Percentiles rank a stretch among this genome's conserved stretches.
These are phyloP conservation scores for Polyommatus icarus DNA, from an alignment of 2,888 invertebrate species.

Conservation along the genomic window DNA sequence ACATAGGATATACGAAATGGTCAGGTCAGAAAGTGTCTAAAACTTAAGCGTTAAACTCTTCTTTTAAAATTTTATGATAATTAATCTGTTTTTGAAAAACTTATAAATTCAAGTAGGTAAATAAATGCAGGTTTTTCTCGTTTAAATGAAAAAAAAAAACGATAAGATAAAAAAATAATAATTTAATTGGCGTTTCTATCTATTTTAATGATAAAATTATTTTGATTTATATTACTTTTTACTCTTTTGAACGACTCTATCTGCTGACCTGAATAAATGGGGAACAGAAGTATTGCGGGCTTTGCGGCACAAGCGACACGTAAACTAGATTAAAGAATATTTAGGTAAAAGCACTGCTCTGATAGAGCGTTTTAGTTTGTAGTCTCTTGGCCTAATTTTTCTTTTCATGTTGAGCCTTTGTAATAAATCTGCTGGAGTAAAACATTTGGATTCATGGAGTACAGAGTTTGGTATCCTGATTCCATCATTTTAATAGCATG, in stretches of 20 bases:
- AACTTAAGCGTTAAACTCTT: no score
- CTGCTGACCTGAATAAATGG: neutral
- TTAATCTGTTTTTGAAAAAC: no score
- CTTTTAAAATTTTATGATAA: no score
- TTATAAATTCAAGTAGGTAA: no score
- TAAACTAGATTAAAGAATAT: constrained; percentile 8
- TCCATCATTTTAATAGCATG: neutral
- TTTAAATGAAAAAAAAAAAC: neutral
- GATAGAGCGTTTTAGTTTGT: neutral
- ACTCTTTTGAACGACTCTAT: neutral
- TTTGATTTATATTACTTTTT: neutral
- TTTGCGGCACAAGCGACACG: neutral
- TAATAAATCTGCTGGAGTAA: neutral
- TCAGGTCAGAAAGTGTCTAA: no score
- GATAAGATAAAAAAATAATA: neutral
- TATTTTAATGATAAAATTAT: neutral
- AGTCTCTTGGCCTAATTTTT: constrained; percentile 23
- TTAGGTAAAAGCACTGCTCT: neutral
- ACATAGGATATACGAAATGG: no score
- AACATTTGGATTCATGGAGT: neutral
- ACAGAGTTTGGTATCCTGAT: neutral
- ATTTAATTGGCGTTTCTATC: neutral
- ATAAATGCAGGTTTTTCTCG: no score
- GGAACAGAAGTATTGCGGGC: neutral
- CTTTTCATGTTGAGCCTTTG: neutral